Evolutionary conservation across 2,113 vertebrate genomes (phyloP).

Genomic region (Glaucidium brasilianum): DNA sequence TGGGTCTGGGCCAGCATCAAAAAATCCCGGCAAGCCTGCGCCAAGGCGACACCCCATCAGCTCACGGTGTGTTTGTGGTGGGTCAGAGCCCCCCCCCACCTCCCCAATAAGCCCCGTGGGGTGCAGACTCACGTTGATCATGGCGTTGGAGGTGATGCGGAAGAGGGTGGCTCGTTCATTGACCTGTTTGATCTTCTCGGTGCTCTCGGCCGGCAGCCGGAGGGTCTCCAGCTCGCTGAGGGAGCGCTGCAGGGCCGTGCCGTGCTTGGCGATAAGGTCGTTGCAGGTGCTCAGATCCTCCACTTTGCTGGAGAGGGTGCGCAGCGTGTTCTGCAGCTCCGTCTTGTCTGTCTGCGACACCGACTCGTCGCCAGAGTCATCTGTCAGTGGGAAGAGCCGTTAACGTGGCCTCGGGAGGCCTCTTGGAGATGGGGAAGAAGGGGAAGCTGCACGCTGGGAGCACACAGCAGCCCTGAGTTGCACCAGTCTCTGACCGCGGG

Average conservation of each 20-base stretch:
- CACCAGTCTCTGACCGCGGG: accelerated
- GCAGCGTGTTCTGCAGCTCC: constrained; percentile 89
- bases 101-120: neutral
- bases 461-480: neutral
- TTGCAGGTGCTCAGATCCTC: constrained; percentile 96
- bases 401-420: too few relatives aligned
- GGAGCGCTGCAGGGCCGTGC: constrained; percentile 93
- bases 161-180: constrained; percentile 94
- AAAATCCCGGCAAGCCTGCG: constrained; percentile 91
- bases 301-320: constrained; percentile 90
- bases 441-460: neutral
- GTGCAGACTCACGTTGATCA: constrained; percentile 90
- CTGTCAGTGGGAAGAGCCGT: neutral
- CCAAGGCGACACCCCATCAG: accelerated
- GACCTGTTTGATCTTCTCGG: constrained; percentile 93
- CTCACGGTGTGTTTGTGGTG: too few relatives aligned
- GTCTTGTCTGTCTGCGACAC: constrained; percentile 83
- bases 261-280: constrained; percentile 95
- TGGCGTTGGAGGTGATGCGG: constrained; percentile 97
- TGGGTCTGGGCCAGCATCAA: constrained; percentile 89
- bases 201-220: constrained; percentile 80
- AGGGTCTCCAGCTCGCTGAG: constrained; percentile 92
- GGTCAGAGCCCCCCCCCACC: too few relatives aligned
- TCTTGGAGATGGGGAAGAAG: too few relatives aligned
- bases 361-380: constrained; percentile 90